Base-by-base conservation (phyloP, 2,113 vertebrate genomes). In the Brachypteracias leptosomus region DNA sequence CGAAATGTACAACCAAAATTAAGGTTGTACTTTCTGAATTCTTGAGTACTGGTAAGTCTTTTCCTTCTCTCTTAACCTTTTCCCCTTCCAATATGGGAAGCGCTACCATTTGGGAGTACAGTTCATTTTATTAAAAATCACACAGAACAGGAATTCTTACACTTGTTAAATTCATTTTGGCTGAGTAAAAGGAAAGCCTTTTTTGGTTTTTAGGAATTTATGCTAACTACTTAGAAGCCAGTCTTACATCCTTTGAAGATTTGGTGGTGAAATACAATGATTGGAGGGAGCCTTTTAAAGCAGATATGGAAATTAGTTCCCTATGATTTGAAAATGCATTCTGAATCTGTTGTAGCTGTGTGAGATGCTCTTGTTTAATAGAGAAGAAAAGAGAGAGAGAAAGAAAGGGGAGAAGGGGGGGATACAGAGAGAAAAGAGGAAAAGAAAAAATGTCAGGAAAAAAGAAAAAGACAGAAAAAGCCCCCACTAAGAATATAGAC, bases 161-260 rank as follows among this genome's bases (percentile, higher is more conserved):
- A 82, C 87, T 95, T 92, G 74, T 76, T 62, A 94, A 82, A 75
- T 92, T 83, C 24, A 42, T 85, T 65, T 95, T 81, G 86, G 21
- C 62, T 92, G 59, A 76, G 68, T 93, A 84, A 88, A 93, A 18
- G 28, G 10, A 85, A 75, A 83, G 35, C 68, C 55, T 79, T 85
- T 74, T 47, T 75, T 89, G 82, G 63, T 55, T 46, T 29, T 89
- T 52, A 71, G 81, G 73, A 85, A 90, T 93, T 96, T 89, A 67
- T 80, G 89, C 58, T 80, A 83, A 91, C 49, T 54, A 73, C 79
- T 73, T 90, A 94, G 82, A 93, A 93, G 46, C 33, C 59, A 92
- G 12, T 95, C 67, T 55, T 89, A 11, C 46, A 65, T 81, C 54
- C 70, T 95, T 96, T 95, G 94, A 84, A 89, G 87, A 93, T 91